Conservation (phyloP, 2,797 vertebrate species). For the Hipposideros larvatus region DNA sequence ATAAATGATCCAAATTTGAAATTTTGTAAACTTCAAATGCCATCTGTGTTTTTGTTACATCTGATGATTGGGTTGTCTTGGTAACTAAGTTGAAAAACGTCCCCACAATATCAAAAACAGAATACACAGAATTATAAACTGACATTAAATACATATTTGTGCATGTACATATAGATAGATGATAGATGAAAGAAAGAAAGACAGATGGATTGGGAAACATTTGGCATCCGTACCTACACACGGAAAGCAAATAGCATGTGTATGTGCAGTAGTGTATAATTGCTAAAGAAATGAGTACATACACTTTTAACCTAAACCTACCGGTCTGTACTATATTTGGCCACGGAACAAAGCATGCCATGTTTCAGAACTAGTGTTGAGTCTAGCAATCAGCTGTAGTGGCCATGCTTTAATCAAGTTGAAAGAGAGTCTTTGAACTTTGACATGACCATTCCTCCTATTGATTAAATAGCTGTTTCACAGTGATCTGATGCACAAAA, state of each 20-base stretch:
- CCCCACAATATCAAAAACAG: not conserved
- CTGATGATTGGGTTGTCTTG: conserved; percentile 52
- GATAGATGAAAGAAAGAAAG: not conserved
- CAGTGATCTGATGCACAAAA: not conserved
- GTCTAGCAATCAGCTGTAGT: not conserved
- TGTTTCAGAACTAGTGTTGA: not conserved
- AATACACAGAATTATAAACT: not conserved
- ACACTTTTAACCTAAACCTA: not conserved
- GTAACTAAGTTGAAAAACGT: conserved; percentile 40
- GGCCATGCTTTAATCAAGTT: not conserved
- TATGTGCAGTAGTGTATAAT: not conserved
- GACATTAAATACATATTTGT: not conserved
- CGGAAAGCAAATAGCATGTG: not conserved
- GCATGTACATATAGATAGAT: not conserved
- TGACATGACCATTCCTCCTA: not conserved
- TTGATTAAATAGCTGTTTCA: not conserved
- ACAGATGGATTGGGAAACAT: not conserved
- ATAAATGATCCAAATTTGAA: conserved; percentile 43
- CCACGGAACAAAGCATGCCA: not conserved
- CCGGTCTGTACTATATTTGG: not conserved
- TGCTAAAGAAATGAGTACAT: not conserved
- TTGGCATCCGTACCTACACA: not conserved
- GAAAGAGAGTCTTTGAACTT: not conserved
- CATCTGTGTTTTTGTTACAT: conserved; percentile 45
- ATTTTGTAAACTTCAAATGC: conserved; percentile 39